Percentiles rank a stretch among this genome's conserved stretches.
These are phyloP conservation scores for Mimumesa dahlbomi DNA, from an alignment of 2,888 invertebrate genomes.

Conservation along the genomic window DNA sequence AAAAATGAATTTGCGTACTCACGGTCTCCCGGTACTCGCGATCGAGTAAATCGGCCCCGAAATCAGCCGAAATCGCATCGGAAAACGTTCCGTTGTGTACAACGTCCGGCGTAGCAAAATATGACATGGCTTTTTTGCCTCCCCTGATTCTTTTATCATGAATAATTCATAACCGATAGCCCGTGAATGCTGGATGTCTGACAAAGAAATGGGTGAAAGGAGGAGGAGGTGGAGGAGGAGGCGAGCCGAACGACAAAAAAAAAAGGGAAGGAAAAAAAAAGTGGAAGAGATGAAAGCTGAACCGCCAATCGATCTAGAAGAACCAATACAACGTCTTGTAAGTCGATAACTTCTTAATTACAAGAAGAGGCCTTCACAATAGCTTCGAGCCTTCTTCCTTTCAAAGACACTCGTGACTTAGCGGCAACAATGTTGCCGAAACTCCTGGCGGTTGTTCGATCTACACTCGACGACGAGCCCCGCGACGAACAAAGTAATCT, in stretches of 20 bases:
- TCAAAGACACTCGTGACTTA: slow-evolving; percentile 36
- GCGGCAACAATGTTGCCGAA: slow-evolving; percentile 32
- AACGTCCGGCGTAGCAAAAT: slow-evolving; percentile 55
- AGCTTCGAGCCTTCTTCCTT: slow-evolving; percentile 32
- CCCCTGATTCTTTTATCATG: slow-evolving; percentile 55
- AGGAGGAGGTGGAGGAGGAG: neutral
- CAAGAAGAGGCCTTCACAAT: slow-evolving; percentile 35
- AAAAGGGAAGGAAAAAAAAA: neutral
- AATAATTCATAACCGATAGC: slow-evolving; percentile 68
- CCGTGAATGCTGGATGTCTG: slow-evolving; percentile 52
- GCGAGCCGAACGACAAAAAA: neutral
- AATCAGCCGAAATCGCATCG: slow-evolving; percentile 75
- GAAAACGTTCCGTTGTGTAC: slow-evolving; percentile 55
- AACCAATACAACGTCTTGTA: slow-evolving; percentile 45
- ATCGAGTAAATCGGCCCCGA: slow-evolving; percentile 54
- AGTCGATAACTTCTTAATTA: slow-evolving; percentile 62
- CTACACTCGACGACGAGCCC: slow-evolving; percentile 21
- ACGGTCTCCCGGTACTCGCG: slow-evolving; percentile 68
- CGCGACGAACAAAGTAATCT: slow-evolving; percentile 14
- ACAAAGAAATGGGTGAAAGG: slow-evolving; percentile 47
- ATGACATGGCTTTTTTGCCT: slow-evolving; percentile 54
- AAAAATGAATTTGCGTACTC: slow-evolving; percentile 70
- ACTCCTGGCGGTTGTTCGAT: slow-evolving; percentile 34
- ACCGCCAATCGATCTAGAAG: slow-evolving; percentile 39
- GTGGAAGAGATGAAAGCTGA: slow-evolving; percentile 6